phyloP scores from a whole-genome alignment of 2,113 vertebrate genomes.

The Oncorhynchus tshawytscha region DNA sequence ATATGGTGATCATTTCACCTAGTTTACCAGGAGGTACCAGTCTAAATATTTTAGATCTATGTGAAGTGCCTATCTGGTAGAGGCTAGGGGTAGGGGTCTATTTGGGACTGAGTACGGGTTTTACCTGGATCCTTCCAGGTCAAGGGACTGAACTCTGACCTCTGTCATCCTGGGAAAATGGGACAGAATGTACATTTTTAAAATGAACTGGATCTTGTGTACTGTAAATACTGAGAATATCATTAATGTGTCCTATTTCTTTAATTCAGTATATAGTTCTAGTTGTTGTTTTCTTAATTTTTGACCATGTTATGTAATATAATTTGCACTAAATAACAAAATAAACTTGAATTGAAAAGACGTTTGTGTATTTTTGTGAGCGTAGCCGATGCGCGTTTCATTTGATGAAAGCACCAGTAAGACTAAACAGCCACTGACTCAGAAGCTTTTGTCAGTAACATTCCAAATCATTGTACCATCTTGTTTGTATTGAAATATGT shows the following conservation, averaged over 20 bases:
- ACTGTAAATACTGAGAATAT: constrained; percentile 48
- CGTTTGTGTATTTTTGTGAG: not conserved
- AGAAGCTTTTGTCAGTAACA: not conserved
- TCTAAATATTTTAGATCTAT: too few relatives aligned
- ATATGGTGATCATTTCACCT: too few relatives aligned
- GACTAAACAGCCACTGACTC: not conserved
- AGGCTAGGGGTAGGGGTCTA: too few relatives aligned
- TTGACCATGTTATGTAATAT: constrained; percentile 60
- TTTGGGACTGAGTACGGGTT: too few relatives aligned
- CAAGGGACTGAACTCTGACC: constrained; percentile 9
- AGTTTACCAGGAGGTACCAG: too few relatives aligned
- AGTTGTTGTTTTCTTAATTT: constrained; percentile 42
- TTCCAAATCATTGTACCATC: not conserved
- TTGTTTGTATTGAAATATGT: not conserved
- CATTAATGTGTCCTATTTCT: constrained; percentile 43
- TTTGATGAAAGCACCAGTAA: not conserved
- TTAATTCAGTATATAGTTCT: constrained; percentile 26
- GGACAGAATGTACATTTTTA: constrained; percentile 52
- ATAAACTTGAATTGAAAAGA: constrained; percentile 68
- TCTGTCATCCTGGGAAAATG: constrained; percentile 10
- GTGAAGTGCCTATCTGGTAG: too few relatives aligned
- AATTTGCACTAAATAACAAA: constrained; percentile 75
- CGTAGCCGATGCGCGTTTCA: not conserved
- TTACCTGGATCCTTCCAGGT: too few relatives aligned
- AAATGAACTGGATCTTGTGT: constrained; percentile 44